Conservation (phyloP, 2,888 invertebrate species). For the Ischnus inquisitorius region DNA sequence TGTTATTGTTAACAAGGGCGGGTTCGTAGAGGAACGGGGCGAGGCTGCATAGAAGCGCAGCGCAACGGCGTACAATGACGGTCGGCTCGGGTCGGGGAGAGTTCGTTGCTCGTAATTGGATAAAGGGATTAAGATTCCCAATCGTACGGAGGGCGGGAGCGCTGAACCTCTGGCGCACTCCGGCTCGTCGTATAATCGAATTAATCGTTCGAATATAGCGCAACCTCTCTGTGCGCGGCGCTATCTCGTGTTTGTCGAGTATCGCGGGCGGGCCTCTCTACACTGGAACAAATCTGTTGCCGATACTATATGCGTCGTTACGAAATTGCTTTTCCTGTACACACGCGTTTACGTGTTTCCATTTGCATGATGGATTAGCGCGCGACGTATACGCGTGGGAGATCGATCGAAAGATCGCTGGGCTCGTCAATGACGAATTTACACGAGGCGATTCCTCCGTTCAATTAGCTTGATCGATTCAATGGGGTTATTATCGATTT, state of each 20-base stretch:
- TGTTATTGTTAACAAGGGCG: background rate
- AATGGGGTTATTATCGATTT: conserved; percentile 9
- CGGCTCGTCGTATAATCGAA: conserved; percentile 61
- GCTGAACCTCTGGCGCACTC: conserved; percentile 50
- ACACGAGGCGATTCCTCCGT: conserved; percentile 15
- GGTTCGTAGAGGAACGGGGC: background rate
- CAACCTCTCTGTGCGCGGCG: conserved; percentile 11
- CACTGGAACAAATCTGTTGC: conserved; percentile 6
- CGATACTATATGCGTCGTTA: conserved; percentile 4
- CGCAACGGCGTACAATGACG: background rate
- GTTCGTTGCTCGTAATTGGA: conserved; percentile 65
- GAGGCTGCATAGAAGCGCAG: conserved; percentile 23
- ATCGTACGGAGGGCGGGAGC: conserved; percentile 56
- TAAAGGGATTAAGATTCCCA: conserved; percentile 66
- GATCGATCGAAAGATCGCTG: conserved; percentile 22
- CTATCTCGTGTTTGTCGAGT: conserved; percentile 22
- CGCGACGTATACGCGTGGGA: background rate
- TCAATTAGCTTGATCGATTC: conserved; percentile 13
- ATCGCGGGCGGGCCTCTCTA: conserved; percentile 14
- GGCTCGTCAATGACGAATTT: conserved; percentile 13
- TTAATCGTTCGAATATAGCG: conserved; percentile 64
- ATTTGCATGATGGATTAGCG: conserved; percentile 42
- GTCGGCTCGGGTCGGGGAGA: conserved; percentile 30
- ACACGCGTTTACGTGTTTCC: conserved; percentile 8
- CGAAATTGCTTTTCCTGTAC: conserved; percentile 15